A percentile compares a stretch with the other conserved stretches of the same genome.
Evolutionary conservation across 2,888 invertebrate genomes (phyloP).

Genomic region (Microplitis deprimator): DNA sequence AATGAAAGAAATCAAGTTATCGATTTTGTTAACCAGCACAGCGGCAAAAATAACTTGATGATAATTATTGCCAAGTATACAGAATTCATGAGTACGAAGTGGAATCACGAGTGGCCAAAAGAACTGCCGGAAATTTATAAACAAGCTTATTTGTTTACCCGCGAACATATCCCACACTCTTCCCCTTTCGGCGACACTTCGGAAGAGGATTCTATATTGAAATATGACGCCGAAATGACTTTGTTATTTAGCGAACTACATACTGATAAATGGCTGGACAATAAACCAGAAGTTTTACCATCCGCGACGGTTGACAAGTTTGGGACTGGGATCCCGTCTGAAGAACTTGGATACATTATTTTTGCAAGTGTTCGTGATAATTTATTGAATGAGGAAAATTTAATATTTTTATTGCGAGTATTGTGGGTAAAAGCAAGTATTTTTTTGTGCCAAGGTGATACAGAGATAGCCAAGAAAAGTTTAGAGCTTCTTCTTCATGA

Average conservation of each 20-base stretch:
- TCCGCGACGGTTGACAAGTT: constrained; percentile 59
- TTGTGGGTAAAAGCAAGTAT: constrained; percentile 75
- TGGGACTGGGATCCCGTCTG: constrained; percentile 70
- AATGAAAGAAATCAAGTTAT: constrained; percentile 78
- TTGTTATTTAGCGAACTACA: constrained; percentile 75
- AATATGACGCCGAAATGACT: constrained; percentile 73
- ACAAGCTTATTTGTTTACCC: constrained; percentile 76
- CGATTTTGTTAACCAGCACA: constrained; percentile 75
- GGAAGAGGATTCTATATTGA: constrained; percentile 67
- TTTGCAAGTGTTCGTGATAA: constrained; percentile 71
- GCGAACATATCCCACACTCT: constrained; percentile 74
- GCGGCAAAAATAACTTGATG: constrained; percentile 72
- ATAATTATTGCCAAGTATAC: constrained; percentile 77
- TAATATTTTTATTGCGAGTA: constrained; percentile 72
- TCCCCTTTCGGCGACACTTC: constrained; percentile 69
- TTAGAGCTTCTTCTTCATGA: constrained; percentile 68
- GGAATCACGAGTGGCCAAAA: constrained; percentile 79
- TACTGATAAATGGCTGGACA: constrained; percentile 66
- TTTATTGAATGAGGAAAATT: constrained; percentile 66
- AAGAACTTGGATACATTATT: constrained; percentile 72
- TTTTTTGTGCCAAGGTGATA: constrained; percentile 73
- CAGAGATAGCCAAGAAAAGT: constrained; percentile 73
- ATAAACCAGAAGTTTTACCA: constrained; percentile 61
- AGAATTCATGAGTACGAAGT: constrained; percentile 75
- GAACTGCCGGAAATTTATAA: constrained; percentile 76